Percentiles rank a stretch among this genome's conserved stretches.
phyloP scores from a whole-genome alignment of 2,113 vertebrate genomes.

The Lophura nycthemera region DNA sequence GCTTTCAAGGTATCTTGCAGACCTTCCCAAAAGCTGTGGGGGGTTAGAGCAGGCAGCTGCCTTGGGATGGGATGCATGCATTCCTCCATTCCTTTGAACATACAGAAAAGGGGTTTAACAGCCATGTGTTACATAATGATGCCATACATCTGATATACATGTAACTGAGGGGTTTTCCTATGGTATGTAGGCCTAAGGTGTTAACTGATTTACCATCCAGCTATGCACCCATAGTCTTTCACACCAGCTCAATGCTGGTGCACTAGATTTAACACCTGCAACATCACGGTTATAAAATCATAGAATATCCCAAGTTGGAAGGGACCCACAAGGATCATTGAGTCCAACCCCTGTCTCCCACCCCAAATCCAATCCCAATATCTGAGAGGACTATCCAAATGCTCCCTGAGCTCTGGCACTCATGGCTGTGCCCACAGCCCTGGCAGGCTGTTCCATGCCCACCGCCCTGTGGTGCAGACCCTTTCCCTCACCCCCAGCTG shows the following conservation, averaged over 20 bases:
- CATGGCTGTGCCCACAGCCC: neutral
- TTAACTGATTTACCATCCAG: conserved; percentile 27
- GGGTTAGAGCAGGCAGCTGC: neutral
- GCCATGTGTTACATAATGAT: neutral
- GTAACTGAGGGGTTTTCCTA: conserved; percentile 52
- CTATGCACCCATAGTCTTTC: neutral
- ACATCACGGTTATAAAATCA: neutral
- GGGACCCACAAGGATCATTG: neutral
- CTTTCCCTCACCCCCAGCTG: neutral
- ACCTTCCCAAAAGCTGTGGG: rapidly evolving
- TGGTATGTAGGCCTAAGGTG: conserved; percentile 60
- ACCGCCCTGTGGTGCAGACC: too few species aligned
- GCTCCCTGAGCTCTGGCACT: neutral
- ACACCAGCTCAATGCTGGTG: neutral
- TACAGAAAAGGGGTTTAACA: neutral
- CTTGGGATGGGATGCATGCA: neutral
- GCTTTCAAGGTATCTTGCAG: neutral
- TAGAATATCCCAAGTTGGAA: neutral
- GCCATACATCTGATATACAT: neutral
- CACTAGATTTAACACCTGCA: neutral
- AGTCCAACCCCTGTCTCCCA: neutral
- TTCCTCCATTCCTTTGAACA: conserved; percentile 44
- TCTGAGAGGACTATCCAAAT: neutral
- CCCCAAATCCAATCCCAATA: neutral
- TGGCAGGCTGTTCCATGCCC: neutral